Evolutionary conservation across 2,113 vertebrate species (phyloP).

Genomic region (Microcebus griseorufus): DNA sequence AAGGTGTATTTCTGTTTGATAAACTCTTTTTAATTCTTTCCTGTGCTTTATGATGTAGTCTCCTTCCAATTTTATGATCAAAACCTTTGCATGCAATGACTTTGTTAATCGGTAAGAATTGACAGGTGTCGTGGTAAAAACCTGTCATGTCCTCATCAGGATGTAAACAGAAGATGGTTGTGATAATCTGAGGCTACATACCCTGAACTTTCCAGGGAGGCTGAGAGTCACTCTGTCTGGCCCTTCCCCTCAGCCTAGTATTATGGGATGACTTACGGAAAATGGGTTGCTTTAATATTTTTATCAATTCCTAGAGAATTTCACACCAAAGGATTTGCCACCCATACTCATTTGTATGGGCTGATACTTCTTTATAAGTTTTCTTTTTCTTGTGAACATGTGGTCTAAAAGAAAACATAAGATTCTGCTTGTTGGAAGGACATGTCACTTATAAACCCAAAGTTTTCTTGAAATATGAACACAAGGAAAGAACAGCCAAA

Average conservation of each 20-base stretch:
- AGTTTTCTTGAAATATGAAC: constrained; percentile 7
- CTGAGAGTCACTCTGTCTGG: neutral
- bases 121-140: neutral
- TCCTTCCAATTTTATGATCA: neutral
- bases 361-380: neutral
- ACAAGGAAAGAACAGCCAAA: neutral
- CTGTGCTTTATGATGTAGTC: neutral
- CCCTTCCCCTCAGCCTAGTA: neutral
- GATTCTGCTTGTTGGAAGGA: constrained; percentile 2
- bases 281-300: constrained; percentile 1
- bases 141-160: neutral
- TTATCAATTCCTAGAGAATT: constrained; percentile 1
- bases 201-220: neutral
- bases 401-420: neutral
- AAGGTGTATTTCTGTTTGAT: neutral
- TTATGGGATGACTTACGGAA: neutral
- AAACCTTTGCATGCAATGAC: neutral
- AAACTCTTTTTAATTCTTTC: neutral
- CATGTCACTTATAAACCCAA: neutral
- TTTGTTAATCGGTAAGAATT: neutral
- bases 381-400: neutral
- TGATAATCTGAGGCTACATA: neutral
- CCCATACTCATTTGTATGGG: neutral
- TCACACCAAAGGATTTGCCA: neutral
- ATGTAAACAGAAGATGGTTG: neutral